phyloP scores from a whole-genome alignment of 2,113 vertebrate species.

The Phalacrocorax brasilianus region DNA sequence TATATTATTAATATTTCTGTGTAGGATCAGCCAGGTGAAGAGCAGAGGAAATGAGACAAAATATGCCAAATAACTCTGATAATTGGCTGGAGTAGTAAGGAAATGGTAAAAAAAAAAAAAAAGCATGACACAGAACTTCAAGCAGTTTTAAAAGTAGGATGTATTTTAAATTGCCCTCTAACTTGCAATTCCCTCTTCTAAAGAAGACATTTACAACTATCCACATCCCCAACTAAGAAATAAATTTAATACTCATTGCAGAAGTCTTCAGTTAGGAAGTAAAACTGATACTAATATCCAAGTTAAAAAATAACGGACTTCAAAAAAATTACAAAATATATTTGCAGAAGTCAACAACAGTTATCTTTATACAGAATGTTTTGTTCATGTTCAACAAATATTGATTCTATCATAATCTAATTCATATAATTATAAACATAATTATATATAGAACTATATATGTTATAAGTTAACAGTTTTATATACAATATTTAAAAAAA shows the following conservation, averaged over 20 bases:
- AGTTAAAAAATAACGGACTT: neutral
- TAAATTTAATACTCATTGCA: neutral
- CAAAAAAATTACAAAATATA: neutral
- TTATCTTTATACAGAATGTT: neutral
- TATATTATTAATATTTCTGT: neutral
- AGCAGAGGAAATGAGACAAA: neutral
- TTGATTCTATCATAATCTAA: neutral
- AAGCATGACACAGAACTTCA: neutral
- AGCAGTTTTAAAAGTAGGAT: neutral
- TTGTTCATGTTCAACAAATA: neutral
- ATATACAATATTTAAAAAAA: neutral
- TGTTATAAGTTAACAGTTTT: neutral
- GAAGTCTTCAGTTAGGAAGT: neutral
- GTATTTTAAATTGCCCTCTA: neutral
- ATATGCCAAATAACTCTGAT: neutral
- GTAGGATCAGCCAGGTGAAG: neutral
- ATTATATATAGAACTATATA: neutral
- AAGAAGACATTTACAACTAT: neutral
- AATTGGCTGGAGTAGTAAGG: neutral
- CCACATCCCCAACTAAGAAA: neutral
- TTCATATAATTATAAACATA: neutral
- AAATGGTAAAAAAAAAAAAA: neutral
- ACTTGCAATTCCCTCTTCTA: neutral
- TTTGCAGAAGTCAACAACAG: neutral
- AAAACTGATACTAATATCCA: neutral